These are phyloP conservation scores for Polydrusus pterygomalis DNA, from an alignment of 2,888 invertebrate species.

Conservation along the genomic window DNA sequence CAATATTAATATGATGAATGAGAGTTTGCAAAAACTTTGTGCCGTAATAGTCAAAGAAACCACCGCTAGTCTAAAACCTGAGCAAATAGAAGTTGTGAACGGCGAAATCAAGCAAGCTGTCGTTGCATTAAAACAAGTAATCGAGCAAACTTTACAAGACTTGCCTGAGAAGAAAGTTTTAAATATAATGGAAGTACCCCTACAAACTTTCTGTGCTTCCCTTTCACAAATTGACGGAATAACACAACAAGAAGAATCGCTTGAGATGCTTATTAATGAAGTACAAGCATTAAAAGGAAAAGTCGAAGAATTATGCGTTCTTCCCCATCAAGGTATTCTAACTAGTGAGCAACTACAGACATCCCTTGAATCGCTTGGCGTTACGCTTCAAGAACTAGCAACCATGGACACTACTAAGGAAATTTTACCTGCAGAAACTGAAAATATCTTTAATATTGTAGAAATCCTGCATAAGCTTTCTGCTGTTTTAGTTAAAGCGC, in stretches of 20 bases:
- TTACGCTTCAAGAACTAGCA: background rate
- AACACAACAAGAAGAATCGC: background rate
- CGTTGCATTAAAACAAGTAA: constrained; percentile 48
- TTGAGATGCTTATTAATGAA: background rate
- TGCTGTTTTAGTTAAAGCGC: constrained; percentile 42
- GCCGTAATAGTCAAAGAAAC: constrained; percentile 55
- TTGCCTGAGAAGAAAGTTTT: constrained; percentile 48
- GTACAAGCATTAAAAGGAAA: constrained; percentile 19
- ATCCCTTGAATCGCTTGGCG: background rate
- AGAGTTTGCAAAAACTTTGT: constrained; percentile 54
- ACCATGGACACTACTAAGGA: background rate
- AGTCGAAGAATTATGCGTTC: constrained; percentile 5
- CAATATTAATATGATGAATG: background rate
- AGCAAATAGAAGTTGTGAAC: constrained; percentile 47
- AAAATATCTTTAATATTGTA: constrained; percentile 9
- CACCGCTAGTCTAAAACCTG: constrained; percentile 47
- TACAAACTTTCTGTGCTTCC: constrained; percentile 47
- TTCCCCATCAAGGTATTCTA: constrained; percentile 19
- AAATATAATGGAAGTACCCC: constrained; percentile 39
- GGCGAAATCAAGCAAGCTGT: constrained; percentile 54
- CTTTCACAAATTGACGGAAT: constrained; percentile 41
- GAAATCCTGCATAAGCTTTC: constrained; percentile 55
- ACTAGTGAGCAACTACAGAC: background rate
- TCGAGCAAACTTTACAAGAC: constrained; percentile 36
- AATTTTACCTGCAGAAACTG: background rate